These are phyloP conservation scores for Cottoperca gobio DNA, from an alignment of 2,797 vertebrate genomes.

Conservation along the genomic window DNA sequence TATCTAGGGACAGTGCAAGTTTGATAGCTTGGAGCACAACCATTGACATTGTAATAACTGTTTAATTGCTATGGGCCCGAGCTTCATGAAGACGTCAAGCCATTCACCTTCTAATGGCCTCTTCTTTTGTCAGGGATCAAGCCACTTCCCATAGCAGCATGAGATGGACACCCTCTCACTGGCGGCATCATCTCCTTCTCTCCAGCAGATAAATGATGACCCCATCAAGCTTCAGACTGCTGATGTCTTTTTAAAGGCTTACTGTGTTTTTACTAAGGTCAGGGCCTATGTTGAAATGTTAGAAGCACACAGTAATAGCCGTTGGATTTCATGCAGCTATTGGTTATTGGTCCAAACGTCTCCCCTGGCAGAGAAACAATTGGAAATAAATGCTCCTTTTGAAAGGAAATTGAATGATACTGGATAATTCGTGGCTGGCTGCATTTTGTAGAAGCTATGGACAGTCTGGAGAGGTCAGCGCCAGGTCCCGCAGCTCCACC, in stretches of 20 bases:
- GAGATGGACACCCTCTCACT: conserved; percentile 29
- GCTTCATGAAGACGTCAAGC: conserved; percentile 53
- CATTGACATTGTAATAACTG: conserved; percentile 70
- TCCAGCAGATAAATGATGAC: conserved; percentile 41
- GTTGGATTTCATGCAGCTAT: not conserved
- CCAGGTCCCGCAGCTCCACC: conserved; percentile 30
- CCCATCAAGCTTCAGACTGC: conserved; percentile 27
- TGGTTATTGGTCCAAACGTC: not conserved
- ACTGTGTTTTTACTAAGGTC: conserved; percentile 22
- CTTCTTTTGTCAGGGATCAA: conserved; percentile 46
- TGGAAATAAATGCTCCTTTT: conserved; percentile 3
- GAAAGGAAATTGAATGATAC: conserved; percentile 1
- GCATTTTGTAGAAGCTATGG: not conserved
- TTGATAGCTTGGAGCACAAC: conserved; percentile 55
- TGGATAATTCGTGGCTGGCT: conserved; percentile 15
- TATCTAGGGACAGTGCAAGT: conserved; percentile 50
- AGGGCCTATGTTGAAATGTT: conserved; percentile 1
- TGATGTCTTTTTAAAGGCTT: conserved; percentile 23
- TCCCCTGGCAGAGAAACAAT: not conserved
- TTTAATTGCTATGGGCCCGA: conserved; percentile 69
- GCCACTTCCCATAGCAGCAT: conserved; percentile 7
- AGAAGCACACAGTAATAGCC: not conserved
- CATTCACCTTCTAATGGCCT: conserved; percentile 50
- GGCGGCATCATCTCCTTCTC: conserved; percentile 37
- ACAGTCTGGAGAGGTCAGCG: conserved; percentile 21